A percentile compares a stretch with the other conserved stretches of the same genome.
Evolutionary conservation across 2,797 vertebrate genomes (phyloP).

Genomic region (Crocodylus rhombifer): DNA sequence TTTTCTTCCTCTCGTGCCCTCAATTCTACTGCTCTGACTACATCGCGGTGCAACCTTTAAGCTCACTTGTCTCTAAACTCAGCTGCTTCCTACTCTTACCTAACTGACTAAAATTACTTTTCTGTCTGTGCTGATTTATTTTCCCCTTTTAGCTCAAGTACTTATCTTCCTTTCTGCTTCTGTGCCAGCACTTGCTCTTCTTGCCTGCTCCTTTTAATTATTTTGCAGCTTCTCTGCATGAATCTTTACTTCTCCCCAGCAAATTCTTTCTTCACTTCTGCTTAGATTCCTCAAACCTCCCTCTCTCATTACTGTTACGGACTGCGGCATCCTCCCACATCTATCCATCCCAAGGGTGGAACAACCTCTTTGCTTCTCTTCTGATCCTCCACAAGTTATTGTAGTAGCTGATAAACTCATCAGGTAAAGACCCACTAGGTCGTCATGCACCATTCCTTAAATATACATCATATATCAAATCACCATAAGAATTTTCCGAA

Average conservation of each 20-base stretch:
- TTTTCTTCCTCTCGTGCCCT: conserved; percentile 13
- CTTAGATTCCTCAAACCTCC: not conserved
- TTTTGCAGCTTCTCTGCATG: conserved; percentile 27
- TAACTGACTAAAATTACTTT: conserved; percentile 60
- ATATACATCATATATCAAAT: not conserved
- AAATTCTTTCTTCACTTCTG: not conserved
- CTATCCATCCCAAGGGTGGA: not conserved
- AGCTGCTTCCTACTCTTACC: conserved; percentile 9
- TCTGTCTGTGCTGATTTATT: conserved; percentile 63
- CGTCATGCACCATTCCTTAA: not conserved
- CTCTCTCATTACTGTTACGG: not conserved
- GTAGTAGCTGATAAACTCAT: accelerated
- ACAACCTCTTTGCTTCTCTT: not conserved
- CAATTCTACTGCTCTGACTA: not conserved
- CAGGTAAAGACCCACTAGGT: accelerated
- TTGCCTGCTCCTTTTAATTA: conserved; percentile 49
- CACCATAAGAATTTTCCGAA: not conserved
- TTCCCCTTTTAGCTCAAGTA: conserved; percentile 48
- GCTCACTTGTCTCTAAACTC: conserved; percentile 12
- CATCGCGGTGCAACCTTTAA: not conserved
- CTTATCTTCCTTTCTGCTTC: conserved; percentile 64
- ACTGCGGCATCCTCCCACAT: not conserved
- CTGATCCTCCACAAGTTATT: not conserved
- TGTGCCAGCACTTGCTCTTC: conserved; percentile 17
- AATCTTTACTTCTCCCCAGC: not conserved